Base-by-base conservation (phyloP, 2,113 vertebrate genomes). In the Percina caprodes region DNA sequence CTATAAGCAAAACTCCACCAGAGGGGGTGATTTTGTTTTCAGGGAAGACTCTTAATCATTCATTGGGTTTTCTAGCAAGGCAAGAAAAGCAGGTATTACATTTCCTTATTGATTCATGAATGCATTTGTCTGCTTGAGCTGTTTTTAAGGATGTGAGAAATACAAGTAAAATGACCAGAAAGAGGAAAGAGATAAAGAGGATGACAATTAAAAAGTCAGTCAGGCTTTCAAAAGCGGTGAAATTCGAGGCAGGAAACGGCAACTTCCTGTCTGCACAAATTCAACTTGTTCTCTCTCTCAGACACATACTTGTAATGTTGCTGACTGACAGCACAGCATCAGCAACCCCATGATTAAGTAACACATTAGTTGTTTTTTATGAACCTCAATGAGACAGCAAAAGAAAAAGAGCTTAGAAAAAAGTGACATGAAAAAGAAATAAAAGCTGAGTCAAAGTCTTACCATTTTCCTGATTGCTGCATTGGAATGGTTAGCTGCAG, bases 401-500 rank as follows among this genome's bases (percentile, higher is more conserved):
- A 16, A n/a, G 13, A 51, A 49, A 70, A 79, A 16, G 9, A 55
- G 8, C 48, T 65, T n/a, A 8, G n/a, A 66, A 21, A 35, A 24
- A 67, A 23, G 14, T 19, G 42, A 51, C 5, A 2, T 18, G 1
- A 56, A 60, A 15, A 59, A 26, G 7, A 9, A 42, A 21, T 68
- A 23, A 65, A 11, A 60, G 12, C 21, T 12, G 0, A 60, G n/a
- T n/a, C 42, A 68, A 69, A 60, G 39, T 49, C 92, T 96, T 86
- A 99, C 98, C 98, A 98, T 98, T 93, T 99, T 99, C 72, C 96
- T 95, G 88, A 99, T 99, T 80, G 98, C 98, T 18, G 97, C 96
- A 0, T 99, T 99, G 18, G 98, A 99, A 82, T 99, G 98, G 90
- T 98, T 97, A 0, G 98, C 98, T 46, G 98, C 98, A 0, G 97